phyloP scores from a whole-genome alignment of 2,113 vertebrate genomes.

The Uria lomvia region DNA sequence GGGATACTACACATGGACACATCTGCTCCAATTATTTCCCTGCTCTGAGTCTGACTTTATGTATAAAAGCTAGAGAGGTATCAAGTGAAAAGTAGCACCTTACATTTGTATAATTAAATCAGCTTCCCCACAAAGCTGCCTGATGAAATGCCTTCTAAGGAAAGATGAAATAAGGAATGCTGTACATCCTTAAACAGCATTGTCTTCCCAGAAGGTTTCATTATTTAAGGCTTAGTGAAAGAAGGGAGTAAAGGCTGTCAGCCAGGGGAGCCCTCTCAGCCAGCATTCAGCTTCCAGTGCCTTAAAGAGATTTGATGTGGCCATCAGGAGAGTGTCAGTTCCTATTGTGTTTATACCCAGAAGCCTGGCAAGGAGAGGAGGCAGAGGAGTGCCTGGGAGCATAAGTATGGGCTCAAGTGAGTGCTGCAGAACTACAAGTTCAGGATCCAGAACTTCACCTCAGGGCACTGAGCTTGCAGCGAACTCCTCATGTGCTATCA shows the following conservation, averaged over 20 bases:
- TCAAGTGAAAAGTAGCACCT: not conserved
- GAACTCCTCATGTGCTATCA: not conserved
- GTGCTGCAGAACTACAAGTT: not conserved
- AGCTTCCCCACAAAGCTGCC: not conserved
- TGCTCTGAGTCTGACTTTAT: not conserved
- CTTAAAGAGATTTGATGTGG: not conserved
- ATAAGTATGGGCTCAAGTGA: not conserved
- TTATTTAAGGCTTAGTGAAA: not conserved
- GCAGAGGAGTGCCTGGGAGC: not conserved
- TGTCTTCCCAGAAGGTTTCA: not conserved
- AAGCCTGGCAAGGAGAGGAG: not conserved
- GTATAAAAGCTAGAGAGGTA: not conserved
- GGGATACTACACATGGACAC: accelerated
- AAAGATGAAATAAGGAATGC: not conserved
- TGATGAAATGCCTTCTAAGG: not conserved
- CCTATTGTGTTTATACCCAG: not conserved
- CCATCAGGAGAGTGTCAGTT: not conserved
- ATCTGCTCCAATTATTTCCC: not conserved
- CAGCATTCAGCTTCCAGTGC: not conserved
- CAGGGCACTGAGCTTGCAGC: not conserved
- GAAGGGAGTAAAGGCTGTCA: not conserved
- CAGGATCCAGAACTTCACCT: not conserved
- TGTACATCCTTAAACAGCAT: not conserved
- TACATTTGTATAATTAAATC: not conserved
- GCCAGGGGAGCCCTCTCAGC: not conserved